A percentile compares a stretch with the other conserved stretches of the same genome.
Evolutionary conservation across 2,888 invertebrate genomes (phyloP).

Genomic region (Ornithoptera alexandrae): DNA sequence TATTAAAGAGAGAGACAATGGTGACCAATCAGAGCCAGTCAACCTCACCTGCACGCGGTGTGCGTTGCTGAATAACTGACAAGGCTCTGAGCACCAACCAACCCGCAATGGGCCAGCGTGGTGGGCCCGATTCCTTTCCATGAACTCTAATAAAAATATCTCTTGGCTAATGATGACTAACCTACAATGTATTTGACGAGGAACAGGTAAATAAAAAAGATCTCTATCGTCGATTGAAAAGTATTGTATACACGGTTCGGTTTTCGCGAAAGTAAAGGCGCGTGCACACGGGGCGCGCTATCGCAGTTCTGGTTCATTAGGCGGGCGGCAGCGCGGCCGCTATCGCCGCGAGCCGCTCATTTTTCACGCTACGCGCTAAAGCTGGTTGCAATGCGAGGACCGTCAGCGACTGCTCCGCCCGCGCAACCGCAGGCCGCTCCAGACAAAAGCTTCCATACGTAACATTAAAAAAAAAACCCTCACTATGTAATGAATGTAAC

Average conservation of each 20-base stretch:
- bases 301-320: slow-evolving; percentile 76
- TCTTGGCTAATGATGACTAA: too few relatives aligned
- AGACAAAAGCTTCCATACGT: not conserved
- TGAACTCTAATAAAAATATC: too few relatives aligned
- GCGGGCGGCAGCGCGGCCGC: slow-evolving; percentile 48
- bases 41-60: too few relatives aligned
- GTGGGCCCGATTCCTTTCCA: too few relatives aligned
- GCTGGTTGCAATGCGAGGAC: slow-evolving; percentile 5
- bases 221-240: not conserved
- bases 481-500: too few relatives aligned
- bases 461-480: not conserved
- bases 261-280: slow-evolving; percentile 45
- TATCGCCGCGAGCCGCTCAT: slow-evolving; percentile 65
- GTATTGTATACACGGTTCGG: slow-evolving; percentile 14
- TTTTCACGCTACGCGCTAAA: slow-evolving; percentile 57
- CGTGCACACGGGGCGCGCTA: slow-evolving; percentile 64
- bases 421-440: slow-evolving; percentile 2
- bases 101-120: too few relatives aligned
- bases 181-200: too few relatives aligned
- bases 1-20: too few relatives aligned
- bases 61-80: too few relatives aligned
- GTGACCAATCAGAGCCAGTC: too few relatives aligned
- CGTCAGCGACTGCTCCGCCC: slow-evolving; percentile 13
- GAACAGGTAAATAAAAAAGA: too few relatives aligned
- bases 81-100: too few relatives aligned